A percentile compares a stretch with the other conserved stretches of the same genome.
phyloP scores from a whole-genome alignment of 2,797 vertebrate species.

The Pachyuromys duprasi region DNA sequence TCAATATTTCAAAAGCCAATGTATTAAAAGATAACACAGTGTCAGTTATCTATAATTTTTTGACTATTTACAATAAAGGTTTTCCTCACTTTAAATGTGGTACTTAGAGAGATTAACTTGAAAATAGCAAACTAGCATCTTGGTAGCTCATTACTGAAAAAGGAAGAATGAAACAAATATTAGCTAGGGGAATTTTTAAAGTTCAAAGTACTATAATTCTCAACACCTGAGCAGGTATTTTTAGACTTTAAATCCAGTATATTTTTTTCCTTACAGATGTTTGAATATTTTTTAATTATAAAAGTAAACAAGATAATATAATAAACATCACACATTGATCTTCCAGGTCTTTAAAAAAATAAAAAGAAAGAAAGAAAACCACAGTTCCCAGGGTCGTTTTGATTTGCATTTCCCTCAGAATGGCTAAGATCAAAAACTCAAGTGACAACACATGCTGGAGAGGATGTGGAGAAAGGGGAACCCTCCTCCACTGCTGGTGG shows the following conservation, averaged over 20 bases:
- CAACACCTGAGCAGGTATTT: not conserved
- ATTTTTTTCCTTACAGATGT: not conserved
- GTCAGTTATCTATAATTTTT: not conserved
- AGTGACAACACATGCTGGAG: too few relatives aligned
- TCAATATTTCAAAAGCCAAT: not conserved
- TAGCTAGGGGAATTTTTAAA: not conserved
- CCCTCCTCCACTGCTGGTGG: too few relatives aligned
- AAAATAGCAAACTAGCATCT: not conserved
- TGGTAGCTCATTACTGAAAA: conserved; percentile 10
- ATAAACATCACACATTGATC: not conserved
- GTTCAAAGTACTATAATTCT: conserved; percentile 17
- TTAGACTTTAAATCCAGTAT: conserved; percentile 21
- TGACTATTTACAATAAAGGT: conserved; percentile 10
- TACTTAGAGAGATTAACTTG: conserved; percentile 50
- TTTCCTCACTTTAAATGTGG: not conserved
- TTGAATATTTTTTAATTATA: conserved; percentile 4
- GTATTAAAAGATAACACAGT: not conserved
- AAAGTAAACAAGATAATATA: not conserved
- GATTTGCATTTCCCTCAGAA: too few relatives aligned
- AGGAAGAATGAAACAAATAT: not conserved
- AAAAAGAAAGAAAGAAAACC: too few relatives aligned
- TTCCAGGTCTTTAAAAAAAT: not conserved
- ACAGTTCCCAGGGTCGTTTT: too few relatives aligned
- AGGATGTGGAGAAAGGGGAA: too few relatives aligned
- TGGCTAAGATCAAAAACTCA: too few relatives aligned